Conservation (phyloP, 2,888 invertebrate species). For the Aspidiotus rigidus region DNA sequence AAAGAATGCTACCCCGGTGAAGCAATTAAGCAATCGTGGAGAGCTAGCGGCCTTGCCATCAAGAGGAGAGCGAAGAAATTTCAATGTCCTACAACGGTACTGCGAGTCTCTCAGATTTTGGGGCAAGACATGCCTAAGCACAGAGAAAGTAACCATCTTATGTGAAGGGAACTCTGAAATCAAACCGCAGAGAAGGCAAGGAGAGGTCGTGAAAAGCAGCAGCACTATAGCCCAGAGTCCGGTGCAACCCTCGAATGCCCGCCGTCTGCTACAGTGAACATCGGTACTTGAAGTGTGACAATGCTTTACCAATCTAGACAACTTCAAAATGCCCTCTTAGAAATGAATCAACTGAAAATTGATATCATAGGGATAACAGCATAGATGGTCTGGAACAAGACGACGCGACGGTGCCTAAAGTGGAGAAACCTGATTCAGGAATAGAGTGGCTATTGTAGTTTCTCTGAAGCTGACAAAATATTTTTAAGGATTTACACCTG, state of each 20-base stretch:
- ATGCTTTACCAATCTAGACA: too few relatives aligned
- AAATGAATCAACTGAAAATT: too few relatives aligned
- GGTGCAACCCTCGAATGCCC: neutral
- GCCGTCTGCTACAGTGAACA: neutral
- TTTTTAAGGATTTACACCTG: too few relatives aligned
- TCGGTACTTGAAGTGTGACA: too few relatives aligned
- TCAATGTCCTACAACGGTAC: neutral
- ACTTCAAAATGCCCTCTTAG: too few relatives aligned
- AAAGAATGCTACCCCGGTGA: neutral
- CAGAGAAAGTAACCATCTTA: neutral
- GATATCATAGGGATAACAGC: too few relatives aligned
- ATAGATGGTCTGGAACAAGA: too few relatives aligned
- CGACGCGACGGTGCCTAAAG: too few relatives aligned
- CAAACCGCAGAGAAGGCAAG: neutral
- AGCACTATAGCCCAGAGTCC: neutral
- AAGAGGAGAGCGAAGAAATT: neutral
- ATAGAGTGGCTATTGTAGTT: too few relatives aligned
- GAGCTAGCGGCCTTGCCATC: neutral
- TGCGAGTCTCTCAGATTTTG: neutral
- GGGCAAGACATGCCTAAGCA: neutral
- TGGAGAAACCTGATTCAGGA: too few relatives aligned
- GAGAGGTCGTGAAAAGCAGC: neutral
- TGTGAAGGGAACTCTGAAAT: neutral
- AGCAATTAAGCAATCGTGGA: neutral
- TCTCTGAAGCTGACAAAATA: too few relatives aligned